Base-by-base conservation (phyloP, 1,140 invertebrate genomes). In the Eubasilissa regina region DNA sequence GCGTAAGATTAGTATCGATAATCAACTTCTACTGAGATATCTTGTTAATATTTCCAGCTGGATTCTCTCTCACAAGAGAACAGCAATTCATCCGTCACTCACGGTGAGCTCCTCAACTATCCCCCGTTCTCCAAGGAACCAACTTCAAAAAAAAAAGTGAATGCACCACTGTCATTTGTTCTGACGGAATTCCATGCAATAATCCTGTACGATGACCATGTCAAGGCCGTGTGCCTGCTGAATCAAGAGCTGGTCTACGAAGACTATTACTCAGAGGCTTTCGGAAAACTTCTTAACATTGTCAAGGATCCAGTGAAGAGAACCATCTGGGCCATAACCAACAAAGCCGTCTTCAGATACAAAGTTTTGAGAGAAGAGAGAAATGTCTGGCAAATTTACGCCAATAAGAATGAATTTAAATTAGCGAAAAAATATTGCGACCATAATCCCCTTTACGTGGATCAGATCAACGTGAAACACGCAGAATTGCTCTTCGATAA, bases 161-260 rank as follows among this genome's bases (percentile, higher is more conserved):
- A 64, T 35, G 89, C 90, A 11, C 96, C 97, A 0, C 87, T 95
- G 7, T 91, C 94, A 0, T 94, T 98, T 84, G 93, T 96, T 4
- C 85, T 98, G 13, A 98, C 97, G 0, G 94, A 98, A 86, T 98
- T 97, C 88, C 97, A 99, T 87, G 93, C 94, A 11, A 85, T 98
- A 11, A 87, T 98, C 0, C 91, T 97, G 43, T 98, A 96, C 85
- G 89, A 91, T 4, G 94, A 97, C 86, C 93, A 93, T 77, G 92
- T 98, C 0, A 95, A 95, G 86, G 96, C 94, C 4, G 90, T 98
- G 48, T 98, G 95, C 74, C 87, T 96, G 9, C 88, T 98, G 3
- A 97, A 97, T 88, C 92, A 97, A 83, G 94, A 97, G 84, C 84
- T 96, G 7, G 94, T 98, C 17, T 97, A 95, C 86, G 95, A 97